Percentiles rank a stretch among this genome's conserved stretches.
Conservation (phyloP, 2,113 vertebrate genomes). For the Diphyllodes magnificus region DNA sequence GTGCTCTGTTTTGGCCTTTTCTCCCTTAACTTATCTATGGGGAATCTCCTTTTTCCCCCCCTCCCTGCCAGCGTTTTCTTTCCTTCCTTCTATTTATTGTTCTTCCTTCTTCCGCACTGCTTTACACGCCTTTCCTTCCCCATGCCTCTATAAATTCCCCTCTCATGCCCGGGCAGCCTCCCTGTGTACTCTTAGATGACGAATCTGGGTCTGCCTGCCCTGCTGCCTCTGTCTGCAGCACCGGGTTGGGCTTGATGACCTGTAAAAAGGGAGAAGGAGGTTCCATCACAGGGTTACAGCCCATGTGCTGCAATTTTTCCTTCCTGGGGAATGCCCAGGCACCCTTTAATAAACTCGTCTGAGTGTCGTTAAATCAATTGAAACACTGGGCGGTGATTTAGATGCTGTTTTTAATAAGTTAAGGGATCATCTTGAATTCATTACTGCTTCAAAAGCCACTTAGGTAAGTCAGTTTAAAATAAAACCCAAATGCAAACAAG, state of each 20-base stretch:
- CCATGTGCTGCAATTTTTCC: not conserved
- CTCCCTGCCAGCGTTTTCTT: not conserved
- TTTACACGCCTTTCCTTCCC: not conserved
- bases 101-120: not conserved
- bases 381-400: not conserved
- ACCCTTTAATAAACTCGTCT: not conserved
- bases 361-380: not conserved
- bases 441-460: slow-evolving; percentile 40
- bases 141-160: not conserved
- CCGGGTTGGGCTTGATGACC: not conserved
- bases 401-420: slow-evolving; percentile 43
- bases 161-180: not conserved
- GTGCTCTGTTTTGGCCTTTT: not conserved
- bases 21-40: not conserved
- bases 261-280: not conserved
- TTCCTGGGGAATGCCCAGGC: not conserved
- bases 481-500: not conserved
- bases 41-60: not conserved
- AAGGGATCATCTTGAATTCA: slow-evolving; percentile 46
- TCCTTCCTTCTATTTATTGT: slow-evolving; percentile 8
- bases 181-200: not conserved
- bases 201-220: not conserved
- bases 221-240: not conserved
- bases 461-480: slow-evolving; percentile 19
- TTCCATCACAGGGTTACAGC: not conserved